phyloP scores from a whole-genome alignment of 30 jellyfish, hydroid and myxozoan genomes.

The Nemopilema nomurai region DNA sequence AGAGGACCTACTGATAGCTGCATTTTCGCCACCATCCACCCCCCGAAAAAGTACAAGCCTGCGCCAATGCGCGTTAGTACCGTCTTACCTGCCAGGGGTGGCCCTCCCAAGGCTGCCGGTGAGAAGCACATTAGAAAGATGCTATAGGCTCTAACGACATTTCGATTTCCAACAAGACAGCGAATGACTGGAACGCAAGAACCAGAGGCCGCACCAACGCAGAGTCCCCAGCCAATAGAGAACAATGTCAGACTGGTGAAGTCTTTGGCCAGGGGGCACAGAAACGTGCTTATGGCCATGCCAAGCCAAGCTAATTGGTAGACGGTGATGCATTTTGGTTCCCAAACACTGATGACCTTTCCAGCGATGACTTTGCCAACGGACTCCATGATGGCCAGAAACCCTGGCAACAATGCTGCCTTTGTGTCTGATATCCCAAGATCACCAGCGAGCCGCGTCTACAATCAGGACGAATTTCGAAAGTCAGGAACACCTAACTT shows the following conservation, averaged over 20 bases:
- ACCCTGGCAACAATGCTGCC: constrained; percentile 62
- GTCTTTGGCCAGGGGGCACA: constrained; percentile 42
- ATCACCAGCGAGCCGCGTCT: constrained; percentile 63
- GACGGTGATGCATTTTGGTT: background rate
- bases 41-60: too few relatives aligned
- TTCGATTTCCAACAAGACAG: constrained; percentile 34
- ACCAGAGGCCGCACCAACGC: constrained; percentile 38
- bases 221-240: constrained; percentile 48
- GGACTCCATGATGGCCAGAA: constrained; percentile 43
- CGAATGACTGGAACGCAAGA: constrained; percentile 36
- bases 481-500: background rate
- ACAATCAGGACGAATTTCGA: background rate
- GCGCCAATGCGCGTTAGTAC: too few relatives aligned
- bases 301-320: constrained; percentile 49
- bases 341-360: constrained; percentile 4
- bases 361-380: constrained; percentile 48
- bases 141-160: constrained; percentile 47
- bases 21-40: too few relatives aligned
- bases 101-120: constrained; percentile 54
- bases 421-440: constrained; percentile 52
- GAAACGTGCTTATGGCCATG: constrained; percentile 22
- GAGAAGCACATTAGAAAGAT: constrained; percentile 50
- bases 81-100: constrained; percentile 70
- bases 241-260: constrained; percentile 30
- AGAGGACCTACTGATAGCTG: too few relatives aligned